Conservation (phyloP, 2,888 invertebrate genomes). For the Timema podura region DNA sequence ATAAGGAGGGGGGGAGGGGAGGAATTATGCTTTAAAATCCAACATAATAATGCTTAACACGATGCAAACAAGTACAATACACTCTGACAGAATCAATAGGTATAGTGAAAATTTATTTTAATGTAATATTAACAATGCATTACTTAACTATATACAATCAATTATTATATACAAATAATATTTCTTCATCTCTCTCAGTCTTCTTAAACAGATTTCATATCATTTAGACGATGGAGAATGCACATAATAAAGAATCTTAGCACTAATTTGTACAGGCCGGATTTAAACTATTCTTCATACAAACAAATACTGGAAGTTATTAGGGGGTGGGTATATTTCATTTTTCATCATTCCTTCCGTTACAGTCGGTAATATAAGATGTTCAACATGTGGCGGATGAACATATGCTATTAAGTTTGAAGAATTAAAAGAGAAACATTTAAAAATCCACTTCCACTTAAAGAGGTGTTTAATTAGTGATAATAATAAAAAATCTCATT, state of each 20-base stretch:
- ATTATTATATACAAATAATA: constrained; percentile 31
- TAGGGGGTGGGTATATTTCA: constrained; percentile 24
- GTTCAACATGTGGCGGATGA: constrained; percentile 13
- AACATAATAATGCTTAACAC: too few species aligned
- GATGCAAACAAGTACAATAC: neutral
- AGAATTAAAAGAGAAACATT: neutral
- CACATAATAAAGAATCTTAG: constrained; percentile 27
- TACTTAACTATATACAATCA: constrained; percentile 30
- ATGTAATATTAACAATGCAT: constrained; percentile 32
- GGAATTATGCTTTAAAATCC: too few species aligned
- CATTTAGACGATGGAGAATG: constrained; percentile 25
- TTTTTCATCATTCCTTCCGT: constrained; percentile 21
- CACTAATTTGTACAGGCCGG: constrained; percentile 32
- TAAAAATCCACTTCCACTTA: neutral
- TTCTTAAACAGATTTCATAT: constrained; percentile 30
- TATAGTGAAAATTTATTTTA: constrained; percentile 27
- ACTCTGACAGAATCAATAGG: constrained; percentile 24
- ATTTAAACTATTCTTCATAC: constrained; percentile 28
- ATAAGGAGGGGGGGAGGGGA: too few species aligned
- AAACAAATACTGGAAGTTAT: constrained; percentile 30
- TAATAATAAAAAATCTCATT: too few species aligned
- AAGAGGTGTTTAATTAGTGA: too few species aligned
- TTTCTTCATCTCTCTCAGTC: constrained; percentile 30
- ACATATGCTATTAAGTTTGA: neutral
- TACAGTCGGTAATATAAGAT: constrained; percentile 27